Evolutionary conservation across 92 coral and sea anemone genomes (phyloP), one percentile per base, ranked within the genome.

Genomic region (Heliopora coerulea): DNA sequence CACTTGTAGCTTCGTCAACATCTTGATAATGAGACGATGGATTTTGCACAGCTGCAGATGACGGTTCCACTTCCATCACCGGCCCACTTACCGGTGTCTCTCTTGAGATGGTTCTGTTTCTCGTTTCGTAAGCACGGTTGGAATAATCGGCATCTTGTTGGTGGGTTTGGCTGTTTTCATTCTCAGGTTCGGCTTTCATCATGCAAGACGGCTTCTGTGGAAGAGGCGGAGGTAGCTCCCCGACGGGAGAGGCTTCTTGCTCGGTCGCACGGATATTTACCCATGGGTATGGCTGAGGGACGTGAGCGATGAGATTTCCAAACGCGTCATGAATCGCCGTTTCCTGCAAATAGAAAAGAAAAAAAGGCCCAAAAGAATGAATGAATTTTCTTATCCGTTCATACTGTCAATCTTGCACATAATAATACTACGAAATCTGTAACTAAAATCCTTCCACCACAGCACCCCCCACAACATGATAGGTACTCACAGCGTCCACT

Each of bases 181-280:
- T 28, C 30, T 13, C 11, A 19, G 28, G 23, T 25, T 54, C 62
- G 13, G 62, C 64, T 70, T 54, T 19, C 13, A 57, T 27, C 77
- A 70, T 70, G 46, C 52, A 70, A 11, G 63, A 50, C 0, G 77
- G 77, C 34, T 70, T 70, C 24, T 31, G 29, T 17, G 77, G 77
- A 8, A 70, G 52, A 52, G 77, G 77, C 17, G 77, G 77, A 8
- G 77, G 62, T 1, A 70, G 49, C 21, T 52, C 77, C 0, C 24
- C 25, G 29, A 24, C 23, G 1, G 77, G 77, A 9, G 30, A 27
- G 19, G n/a, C 19, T 56, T 70, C 30, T 27, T 42, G 31, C 1
- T 24, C 10, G 25, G 26, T 34, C 10, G 31, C 28, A 13, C 48
- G 44, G 6, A 57, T 29, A 21, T 31, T 19, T 3, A 52, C 63